Percentiles rank a stretch among this genome's conserved stretches.
Conservation (phyloP, 37 sponge, comb jelly and placozoan species). For the Petrosia ficiformis region DNA sequence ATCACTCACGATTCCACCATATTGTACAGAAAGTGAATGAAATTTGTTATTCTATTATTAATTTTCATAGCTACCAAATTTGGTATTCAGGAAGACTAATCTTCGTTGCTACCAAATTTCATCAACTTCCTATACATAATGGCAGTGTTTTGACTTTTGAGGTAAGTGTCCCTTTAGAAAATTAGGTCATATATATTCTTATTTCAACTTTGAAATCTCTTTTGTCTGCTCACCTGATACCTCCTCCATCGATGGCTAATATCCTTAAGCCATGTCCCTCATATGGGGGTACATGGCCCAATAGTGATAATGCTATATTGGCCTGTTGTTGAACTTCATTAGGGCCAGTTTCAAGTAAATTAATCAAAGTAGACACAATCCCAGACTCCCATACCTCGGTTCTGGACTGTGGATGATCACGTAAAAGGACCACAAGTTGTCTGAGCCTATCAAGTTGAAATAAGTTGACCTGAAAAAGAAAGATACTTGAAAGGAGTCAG, state of each 20-base stretch:
- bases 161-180: no score
- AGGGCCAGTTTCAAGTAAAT: background rate
- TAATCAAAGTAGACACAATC: conserved; percentile 24
- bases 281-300: conserved; percentile 51
- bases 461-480: conserved; percentile 2
- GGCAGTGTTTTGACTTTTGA: no score
- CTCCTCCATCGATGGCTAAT: conserved; percentile 81
- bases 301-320: conserved; percentile 37
- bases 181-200: no score
- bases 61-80: no score
- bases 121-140: no score
- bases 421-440: conserved; percentile 12
- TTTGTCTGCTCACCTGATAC: conserved; percentile 83
- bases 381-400: conserved; percentile 24
- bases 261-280: conserved; percentile 59
- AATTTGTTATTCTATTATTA: no score
- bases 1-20: no score
- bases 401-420: background rate
- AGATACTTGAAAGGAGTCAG: no score
- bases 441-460: conserved; percentile 26
- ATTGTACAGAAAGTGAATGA: no score
- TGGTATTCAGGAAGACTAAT: no score
- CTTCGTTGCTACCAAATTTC: no score
- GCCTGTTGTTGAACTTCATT: conserved; percentile 45
- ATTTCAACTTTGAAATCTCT: no score